phyloP scores from a whole-genome alignment of 2,888 invertebrate genomes.

The Kuschelorhynchus macadamiae region DNA sequence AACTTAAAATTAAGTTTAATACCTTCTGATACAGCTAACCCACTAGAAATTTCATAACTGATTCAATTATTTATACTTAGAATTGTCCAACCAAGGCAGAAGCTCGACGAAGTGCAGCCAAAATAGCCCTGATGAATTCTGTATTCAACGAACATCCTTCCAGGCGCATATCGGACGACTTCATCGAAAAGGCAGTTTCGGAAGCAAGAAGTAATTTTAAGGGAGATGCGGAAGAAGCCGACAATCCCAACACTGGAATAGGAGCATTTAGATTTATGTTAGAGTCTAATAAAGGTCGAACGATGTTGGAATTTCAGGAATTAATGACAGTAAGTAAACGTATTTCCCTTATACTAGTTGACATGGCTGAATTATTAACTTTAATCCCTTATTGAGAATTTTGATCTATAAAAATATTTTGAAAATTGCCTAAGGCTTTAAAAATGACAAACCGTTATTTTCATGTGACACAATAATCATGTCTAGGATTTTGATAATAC shows the following conservation, averaged over 20 bases:
- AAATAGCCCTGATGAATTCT: constrained; percentile 96
- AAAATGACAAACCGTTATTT: too few relatives aligned
- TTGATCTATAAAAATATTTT: too few relatives aligned
- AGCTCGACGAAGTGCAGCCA: constrained; percentile 93
- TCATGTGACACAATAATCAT: too few relatives aligned
- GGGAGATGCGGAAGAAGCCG: constrained; percentile 73
- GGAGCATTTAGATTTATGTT: constrained; percentile 84
- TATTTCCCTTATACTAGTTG: too few relatives aligned
- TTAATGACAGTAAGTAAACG: constrained; percentile 77
- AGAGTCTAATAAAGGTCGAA: constrained; percentile 88
- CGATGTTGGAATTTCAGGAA: constrained; percentile 97
- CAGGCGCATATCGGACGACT: constrained; percentile 90
- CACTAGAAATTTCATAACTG: too few relatives aligned
- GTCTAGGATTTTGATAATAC: too few relatives aligned
- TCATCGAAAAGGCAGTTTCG: constrained; percentile 92
- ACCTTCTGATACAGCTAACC: too few relatives aligned
- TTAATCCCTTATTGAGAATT: too few relatives aligned
- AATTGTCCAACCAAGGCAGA: constrained; percentile 96
- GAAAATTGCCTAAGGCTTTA: too few relatives aligned
- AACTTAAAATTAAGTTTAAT: too few relatives aligned
- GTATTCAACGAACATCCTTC: constrained; percentile 97
- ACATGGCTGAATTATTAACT: too few relatives aligned
- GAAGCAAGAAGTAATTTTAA: constrained; percentile 93
- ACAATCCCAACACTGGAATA: constrained; percentile 80
- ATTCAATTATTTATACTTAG: too few relatives aligned